These are phyloP conservation scores for Amphipoea oculea DNA, from an alignment of 2,888 invertebrate species.

Conservation along the genomic window DNA sequence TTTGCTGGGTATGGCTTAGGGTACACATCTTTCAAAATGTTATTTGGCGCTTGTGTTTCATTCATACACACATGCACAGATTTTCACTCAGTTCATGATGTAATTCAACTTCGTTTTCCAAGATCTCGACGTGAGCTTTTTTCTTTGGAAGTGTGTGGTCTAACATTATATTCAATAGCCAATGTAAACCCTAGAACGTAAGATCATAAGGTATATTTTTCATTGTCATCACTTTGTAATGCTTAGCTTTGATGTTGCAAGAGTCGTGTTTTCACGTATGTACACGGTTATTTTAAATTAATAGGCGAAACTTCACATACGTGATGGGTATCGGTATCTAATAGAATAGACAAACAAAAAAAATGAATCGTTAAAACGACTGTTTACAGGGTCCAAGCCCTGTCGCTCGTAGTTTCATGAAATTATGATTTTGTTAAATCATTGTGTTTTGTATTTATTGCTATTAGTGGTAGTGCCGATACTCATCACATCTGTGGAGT, in stretches of 20 bases:
- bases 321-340: not conserved
- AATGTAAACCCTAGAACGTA: constrained; percentile 28
- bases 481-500: not conserved
- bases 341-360: not conserved
- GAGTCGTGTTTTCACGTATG: constrained; percentile 20
- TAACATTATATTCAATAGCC: constrained; percentile 21
- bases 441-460: not conserved
- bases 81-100: constrained; percentile 36
- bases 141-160: constrained; percentile 28
- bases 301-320: not conserved
- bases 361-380: not conserved
- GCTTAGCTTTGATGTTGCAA: constrained; percentile 57
- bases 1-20: constrained; percentile 84
- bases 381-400: not conserved
- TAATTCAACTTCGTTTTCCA: constrained; percentile 18
- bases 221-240: constrained; percentile 36
- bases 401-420: not conserved
- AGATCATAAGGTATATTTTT: constrained; percentile 35
- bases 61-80: constrained; percentile 60
- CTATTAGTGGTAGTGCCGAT: not conserved
- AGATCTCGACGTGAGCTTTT: constrained; percentile 21
- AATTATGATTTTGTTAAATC: not conserved
- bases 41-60: constrained; percentile 67
- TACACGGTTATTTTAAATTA: not conserved
- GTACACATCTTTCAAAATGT: constrained; percentile 88